phyloP scores from a whole-genome alignment of 2,113 vertebrate species.

The Rutilus rutilus region DNA sequence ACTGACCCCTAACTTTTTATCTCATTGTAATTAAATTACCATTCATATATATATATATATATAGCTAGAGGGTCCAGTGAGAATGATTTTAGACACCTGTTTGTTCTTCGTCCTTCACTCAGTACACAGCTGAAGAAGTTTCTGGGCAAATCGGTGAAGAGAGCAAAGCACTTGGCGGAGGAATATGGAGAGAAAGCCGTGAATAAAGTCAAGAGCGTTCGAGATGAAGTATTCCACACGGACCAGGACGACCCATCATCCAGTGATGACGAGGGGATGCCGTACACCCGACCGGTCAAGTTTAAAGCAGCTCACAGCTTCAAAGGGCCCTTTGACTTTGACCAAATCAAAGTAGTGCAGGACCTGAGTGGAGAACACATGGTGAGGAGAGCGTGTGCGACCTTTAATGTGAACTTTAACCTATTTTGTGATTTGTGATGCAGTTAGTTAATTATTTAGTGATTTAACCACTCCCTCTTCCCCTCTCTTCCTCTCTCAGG shows the following conservation, averaged over 20 bases:
- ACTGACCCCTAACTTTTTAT: not conserved
- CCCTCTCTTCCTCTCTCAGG: conserved; percentile 73
- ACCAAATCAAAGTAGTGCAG: conserved; percentile 96
- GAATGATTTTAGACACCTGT: not conserved
- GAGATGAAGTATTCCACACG: conserved; percentile 97
- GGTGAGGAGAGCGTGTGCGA: conserved; percentile 75
- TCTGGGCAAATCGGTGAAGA: conserved; percentile 95
- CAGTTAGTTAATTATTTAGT: not conserved
- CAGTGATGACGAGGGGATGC: conserved; percentile 98
- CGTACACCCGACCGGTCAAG: conserved; percentile 94
- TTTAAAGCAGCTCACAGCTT: conserved; percentile 98
- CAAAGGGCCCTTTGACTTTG: conserved; percentile 98
- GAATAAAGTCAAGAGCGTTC: conserved; percentile 98
- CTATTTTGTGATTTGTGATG: conserved; percentile 1
- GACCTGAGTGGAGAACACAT: conserved; percentile 98
- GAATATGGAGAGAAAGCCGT: conserved; percentile 97
- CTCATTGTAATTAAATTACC: too few relatives aligned
- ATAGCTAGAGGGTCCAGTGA: not conserved
- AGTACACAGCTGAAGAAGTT: conserved; percentile 98
- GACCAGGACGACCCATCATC: conserved; percentile 97
- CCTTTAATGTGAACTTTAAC: not conserved
- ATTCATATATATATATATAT: too few relatives aligned
- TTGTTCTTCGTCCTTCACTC: not conserved
- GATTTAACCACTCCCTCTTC: conserved; percentile 12
- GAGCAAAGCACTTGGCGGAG: conserved; percentile 94